phyloP scores from a whole-genome alignment of 1,140 invertebrate species.

The Neodiprion virginianus region DNA sequence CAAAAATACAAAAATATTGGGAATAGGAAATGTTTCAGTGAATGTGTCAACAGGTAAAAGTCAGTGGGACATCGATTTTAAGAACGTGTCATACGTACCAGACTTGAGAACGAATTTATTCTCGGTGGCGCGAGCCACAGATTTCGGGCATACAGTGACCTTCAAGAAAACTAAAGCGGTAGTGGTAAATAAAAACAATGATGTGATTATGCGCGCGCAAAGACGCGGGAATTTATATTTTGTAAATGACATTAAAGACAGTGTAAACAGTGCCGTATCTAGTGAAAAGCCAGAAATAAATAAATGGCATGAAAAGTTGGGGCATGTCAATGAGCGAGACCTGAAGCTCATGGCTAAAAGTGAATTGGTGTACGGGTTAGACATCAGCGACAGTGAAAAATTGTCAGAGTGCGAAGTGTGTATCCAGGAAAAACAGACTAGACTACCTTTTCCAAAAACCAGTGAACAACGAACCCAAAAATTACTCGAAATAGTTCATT shows the following conservation, averaged over 20 bases:
- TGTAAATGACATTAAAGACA: background rate
- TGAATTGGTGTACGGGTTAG: background rate
- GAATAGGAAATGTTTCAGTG: too few species aligned
- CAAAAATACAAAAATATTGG: too few species aligned
- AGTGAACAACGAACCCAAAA: background rate
- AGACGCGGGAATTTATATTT: background rate
- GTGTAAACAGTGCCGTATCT: background rate
- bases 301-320: background rate
- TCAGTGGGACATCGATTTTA: too few species aligned
- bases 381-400: constrained; percentile 17
- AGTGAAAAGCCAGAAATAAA: background rate
- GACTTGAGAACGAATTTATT: too few species aligned
- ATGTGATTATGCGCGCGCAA: constrained; percentile 5
- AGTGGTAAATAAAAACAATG: background rate
- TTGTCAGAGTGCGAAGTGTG: constrained; percentile 13
- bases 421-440: background rate
- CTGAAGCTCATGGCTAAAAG: constrained; percentile 12
- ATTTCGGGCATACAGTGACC: constrained; percentile 5
- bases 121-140: too few species aligned
- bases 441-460: constrained; percentile 7
- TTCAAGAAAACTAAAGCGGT: constrained; percentile 11
- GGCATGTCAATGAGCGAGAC: background rate
- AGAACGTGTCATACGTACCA: too few species aligned
- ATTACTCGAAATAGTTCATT: too few species aligned
- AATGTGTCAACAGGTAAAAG: too few species aligned